Evolutionary conservation across 1,140 invertebrate species (phyloP).

Genomic region (Drosophila mayri): DNA sequence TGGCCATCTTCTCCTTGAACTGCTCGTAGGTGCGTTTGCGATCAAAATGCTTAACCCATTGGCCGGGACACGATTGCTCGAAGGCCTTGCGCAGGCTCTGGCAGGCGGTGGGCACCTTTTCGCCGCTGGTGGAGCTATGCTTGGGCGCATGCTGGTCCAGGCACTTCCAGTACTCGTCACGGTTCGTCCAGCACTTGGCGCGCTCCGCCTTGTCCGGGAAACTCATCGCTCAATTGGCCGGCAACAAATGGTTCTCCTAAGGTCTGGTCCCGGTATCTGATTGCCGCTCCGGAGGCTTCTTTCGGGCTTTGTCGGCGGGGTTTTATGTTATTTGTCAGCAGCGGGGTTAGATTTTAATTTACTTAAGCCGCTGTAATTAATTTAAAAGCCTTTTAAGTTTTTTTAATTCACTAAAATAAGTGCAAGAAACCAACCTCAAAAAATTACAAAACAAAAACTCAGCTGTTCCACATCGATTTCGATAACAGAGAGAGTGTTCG

Average conservation of each 20-base stretch:
- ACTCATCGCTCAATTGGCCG: slow-evolving; percentile 87
- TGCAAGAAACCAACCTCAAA: slow-evolving; percentile 42
- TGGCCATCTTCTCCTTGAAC: slow-evolving; percentile 95
- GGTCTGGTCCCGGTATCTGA: neutral
- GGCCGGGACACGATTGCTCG: slow-evolving; percentile 92
- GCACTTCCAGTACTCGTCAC: slow-evolving; percentile 96
- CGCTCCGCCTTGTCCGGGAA: slow-evolving; percentile 93
- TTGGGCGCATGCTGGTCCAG: slow-evolving; percentile 89
- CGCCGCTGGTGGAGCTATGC: slow-evolving; percentile 79
- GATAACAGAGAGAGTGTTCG: no score
- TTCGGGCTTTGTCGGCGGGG: neutral
- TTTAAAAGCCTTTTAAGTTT: neutral
- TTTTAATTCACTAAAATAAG: slow-evolving; percentile 11
- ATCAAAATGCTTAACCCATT: slow-evolving; percentile 98
- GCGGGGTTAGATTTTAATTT: neutral
- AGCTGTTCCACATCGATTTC: slow-evolving; percentile 8
- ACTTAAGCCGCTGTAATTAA: neutral
- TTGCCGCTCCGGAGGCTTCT: neutral
- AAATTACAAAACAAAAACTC: slow-evolving; percentile 53
- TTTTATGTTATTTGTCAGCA: neutral
- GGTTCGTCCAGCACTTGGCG: slow-evolving; percentile 92
- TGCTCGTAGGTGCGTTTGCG: slow-evolving; percentile 94
- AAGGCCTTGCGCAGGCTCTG: slow-evolving; percentile 90
- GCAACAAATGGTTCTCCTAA: no score
- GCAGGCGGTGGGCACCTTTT: slow-evolving; percentile 87